Evolutionary conservation across 2,797 vertebrate species (phyloP).

Genomic region (Anomalospiza imberbis): DNA sequence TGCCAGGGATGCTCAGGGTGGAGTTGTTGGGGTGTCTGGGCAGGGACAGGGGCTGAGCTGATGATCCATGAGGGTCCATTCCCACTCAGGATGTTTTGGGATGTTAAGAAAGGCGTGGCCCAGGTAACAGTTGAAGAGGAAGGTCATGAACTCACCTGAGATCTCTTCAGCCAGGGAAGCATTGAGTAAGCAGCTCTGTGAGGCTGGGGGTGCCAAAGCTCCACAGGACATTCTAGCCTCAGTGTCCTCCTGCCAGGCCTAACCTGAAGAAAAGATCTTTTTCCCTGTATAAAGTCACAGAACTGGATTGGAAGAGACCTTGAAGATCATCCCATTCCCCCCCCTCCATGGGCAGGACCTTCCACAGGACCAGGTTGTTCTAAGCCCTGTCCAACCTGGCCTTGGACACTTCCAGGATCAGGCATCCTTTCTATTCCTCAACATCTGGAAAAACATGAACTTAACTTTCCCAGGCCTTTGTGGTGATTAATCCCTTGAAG

Average conservation of each 20-base stretch:
- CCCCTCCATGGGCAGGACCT: not conserved
- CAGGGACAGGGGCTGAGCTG: accelerated
- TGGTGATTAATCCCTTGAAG: not conserved
- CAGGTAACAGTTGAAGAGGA: not conserved
- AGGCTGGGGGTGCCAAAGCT: not conserved
- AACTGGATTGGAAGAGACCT: not conserved
- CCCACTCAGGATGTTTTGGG: accelerated
- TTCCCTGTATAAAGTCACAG: not conserved
- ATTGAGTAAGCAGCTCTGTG: not conserved
- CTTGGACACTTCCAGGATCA: not conserved
- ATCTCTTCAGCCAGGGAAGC: not conserved
- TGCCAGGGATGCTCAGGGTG: not conserved
- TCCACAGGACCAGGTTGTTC: accelerated
- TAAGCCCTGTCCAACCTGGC: accelerated
- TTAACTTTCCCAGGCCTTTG: not conserved
- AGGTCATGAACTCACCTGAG: not conserved
- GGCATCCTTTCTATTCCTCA: not conserved
- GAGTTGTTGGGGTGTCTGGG: not conserved
- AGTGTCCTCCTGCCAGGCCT: not conserved
- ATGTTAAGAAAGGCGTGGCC: not conserved
- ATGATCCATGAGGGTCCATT: accelerated
- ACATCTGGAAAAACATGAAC: not conserved
- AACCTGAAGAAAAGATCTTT: not conserved
- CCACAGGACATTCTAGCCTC: not conserved
- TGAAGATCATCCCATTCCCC: not conserved